phyloP scores from a whole-genome alignment of 92 coral and sea anemone genomes.

The Bergia sp. region DNA sequence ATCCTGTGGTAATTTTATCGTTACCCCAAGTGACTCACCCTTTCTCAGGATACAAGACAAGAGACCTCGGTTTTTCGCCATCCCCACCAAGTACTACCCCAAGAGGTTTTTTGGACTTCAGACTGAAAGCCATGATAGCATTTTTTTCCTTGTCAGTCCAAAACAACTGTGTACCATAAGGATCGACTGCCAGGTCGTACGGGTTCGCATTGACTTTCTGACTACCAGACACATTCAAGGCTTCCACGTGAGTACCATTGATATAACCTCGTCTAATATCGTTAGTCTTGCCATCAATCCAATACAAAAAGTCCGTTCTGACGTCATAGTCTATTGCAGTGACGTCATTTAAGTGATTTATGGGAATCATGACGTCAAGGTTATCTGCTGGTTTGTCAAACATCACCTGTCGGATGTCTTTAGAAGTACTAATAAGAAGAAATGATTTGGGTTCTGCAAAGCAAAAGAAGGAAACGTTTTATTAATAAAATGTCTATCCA shows the following conservation, averaged over 20 bases:
- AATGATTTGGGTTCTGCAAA: slow-evolving; percentile 78
- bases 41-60: slow-evolving; percentile 85
- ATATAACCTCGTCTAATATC: slow-evolving; percentile 66
- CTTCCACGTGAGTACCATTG: slow-evolving; percentile 66
- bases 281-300: slow-evolving; percentile 71
- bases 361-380: slow-evolving; percentile 76
- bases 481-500: neutral
- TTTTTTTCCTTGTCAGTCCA: slow-evolving; percentile 84
- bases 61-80: slow-evolving; percentile 68
- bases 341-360: slow-evolving; percentile 63
- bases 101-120: slow-evolving; percentile 56
- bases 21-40: slow-evolving; percentile 66
- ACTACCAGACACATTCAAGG: slow-evolving; percentile 36
- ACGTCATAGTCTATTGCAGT: slow-evolving; percentile 84
- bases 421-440: slow-evolving; percentile 80
- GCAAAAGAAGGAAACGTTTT: neutral
- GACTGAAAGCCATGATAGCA: slow-evolving; percentile 81
- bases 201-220: slow-evolving; percentile 54
- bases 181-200: slow-evolving; percentile 86
- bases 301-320: slow-evolving; percentile 78
- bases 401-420: slow-evolving; percentile 73
- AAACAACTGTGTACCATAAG: slow-evolving; percentile 84
- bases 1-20: too few species aligned
- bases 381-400: slow-evolving; percentile 78
- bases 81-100: slow-evolving; percentile 61